Conservation (phyloP, 2,888 invertebrate genomes). For the Leucania comma region DNA sequence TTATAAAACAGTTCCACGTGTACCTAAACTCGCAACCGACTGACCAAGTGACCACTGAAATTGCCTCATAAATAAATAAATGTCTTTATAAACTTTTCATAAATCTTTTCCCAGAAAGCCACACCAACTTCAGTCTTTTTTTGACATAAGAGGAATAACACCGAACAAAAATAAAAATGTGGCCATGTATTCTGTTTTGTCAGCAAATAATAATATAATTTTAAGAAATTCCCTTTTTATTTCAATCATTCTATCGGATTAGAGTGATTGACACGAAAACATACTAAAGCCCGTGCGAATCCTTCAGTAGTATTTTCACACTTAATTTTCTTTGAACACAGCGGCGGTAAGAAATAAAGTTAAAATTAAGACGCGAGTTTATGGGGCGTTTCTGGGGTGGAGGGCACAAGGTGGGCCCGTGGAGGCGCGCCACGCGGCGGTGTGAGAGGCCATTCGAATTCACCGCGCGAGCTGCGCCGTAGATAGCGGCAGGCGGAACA, state of each 20-base stretch:
- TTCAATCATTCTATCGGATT: slow-evolving; percentile 13
- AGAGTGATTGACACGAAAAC: slow-evolving; percentile 64
- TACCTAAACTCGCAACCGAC: neutral
- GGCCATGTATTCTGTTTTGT: slow-evolving; percentile 10
- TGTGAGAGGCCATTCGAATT: slow-evolving; percentile 88
- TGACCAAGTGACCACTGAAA: slow-evolving; percentile 15
- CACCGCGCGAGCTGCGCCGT: slow-evolving; percentile 89
- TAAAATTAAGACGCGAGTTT: slow-evolving; percentile 91
- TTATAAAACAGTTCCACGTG: neutral
- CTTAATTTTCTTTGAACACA: slow-evolving; percentile 89
- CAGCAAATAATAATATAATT: slow-evolving; percentile 4
- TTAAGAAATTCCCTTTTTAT: slow-evolving; percentile 6
- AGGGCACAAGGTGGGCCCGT: slow-evolving; percentile 72
- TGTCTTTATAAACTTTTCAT: slow-evolving; percentile 15
- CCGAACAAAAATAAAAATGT: slow-evolving; percentile 6
- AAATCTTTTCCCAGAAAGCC: slow-evolving; percentile 18
- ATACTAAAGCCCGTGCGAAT: slow-evolving; percentile 80
- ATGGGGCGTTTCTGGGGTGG: slow-evolving; percentile 89
- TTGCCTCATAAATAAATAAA: slow-evolving; percentile 33
- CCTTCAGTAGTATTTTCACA: slow-evolving; percentile 87
- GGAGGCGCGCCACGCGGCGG: slow-evolving; percentile 69
- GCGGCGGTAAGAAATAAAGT: slow-evolving; percentile 90
- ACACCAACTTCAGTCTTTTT: slow-evolving; percentile 11
- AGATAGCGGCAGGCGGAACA: slow-evolving; percentile 91
- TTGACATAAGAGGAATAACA: slow-evolving; percentile 14